Evolutionary conservation across 2,888 invertebrate species (phyloP).

Genomic region (Harpalus rubripes): DNA sequence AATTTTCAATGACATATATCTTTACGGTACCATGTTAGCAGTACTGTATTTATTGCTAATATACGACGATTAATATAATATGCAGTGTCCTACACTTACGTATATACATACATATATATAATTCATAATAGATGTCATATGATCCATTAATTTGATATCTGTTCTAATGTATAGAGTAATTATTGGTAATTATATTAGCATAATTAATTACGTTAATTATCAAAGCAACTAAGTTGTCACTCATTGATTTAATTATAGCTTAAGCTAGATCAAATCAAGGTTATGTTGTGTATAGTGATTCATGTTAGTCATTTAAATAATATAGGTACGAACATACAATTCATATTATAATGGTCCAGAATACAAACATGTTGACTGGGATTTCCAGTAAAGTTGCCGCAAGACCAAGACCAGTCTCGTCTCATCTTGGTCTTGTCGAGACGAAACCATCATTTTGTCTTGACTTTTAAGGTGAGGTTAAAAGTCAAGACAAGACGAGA

Average conservation of each 20-base stretch:
- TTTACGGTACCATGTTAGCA: too few species aligned
- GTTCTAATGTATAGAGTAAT: constrained; percentile 12
- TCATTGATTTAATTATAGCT: constrained; percentile 1
- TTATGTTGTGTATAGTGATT: neutral
- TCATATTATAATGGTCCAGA: too few species aligned
- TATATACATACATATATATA: neutral
- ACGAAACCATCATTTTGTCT: too few species aligned
- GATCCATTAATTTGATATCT: neutral
- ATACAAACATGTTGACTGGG: too few species aligned
- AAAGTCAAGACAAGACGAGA: too few species aligned
- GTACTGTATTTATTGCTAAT: neutral
- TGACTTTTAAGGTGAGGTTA: too few species aligned
- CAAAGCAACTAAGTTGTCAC: constrained; percentile 31
- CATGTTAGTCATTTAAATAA: neutral
- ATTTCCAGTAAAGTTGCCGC: too few species aligned
- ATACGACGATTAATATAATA: neutral
- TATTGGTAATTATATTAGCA: constrained; percentile 42
- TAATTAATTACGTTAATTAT: constrained; percentile 38
- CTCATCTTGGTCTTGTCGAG: too few species aligned
- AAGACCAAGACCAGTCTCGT: too few species aligned
- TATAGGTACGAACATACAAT: neutral
- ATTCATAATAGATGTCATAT: neutral
- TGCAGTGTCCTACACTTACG: too few species aligned
- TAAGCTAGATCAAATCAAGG: neutral
- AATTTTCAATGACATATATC: too few species aligned